These are phyloP conservation scores for Phoebastria nigripes DNA, from an alignment of 2,797 vertebrate species.

Conservation along the genomic window DNA sequence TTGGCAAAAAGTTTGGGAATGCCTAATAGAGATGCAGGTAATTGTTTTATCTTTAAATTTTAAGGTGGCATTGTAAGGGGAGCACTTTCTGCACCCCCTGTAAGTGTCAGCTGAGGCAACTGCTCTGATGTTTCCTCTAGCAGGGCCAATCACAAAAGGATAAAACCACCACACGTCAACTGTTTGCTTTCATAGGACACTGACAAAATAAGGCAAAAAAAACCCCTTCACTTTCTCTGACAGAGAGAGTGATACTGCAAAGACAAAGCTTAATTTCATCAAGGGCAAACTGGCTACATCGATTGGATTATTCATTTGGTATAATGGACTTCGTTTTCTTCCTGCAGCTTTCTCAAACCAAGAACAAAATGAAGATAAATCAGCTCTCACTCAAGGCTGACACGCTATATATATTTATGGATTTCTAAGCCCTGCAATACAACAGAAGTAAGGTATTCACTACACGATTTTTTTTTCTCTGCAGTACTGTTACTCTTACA, in stretches of 20 bases:
- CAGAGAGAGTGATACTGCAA: background rate
- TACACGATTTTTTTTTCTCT: background rate
- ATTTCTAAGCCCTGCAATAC: background rate
- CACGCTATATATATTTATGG: conserved; percentile 11
- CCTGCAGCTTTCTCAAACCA: conserved; percentile 50
- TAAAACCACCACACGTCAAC: background rate
- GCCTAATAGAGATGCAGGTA: background rate
- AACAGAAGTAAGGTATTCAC: background rate
- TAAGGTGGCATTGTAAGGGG: background rate
- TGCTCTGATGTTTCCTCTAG: background rate
- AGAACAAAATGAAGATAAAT: conserved; percentile 52
- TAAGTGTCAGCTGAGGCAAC: background rate
- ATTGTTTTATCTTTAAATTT: background rate
- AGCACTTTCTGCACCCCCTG: background rate
- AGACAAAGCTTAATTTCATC: conserved; percentile 55
- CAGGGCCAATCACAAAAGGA: background rate
- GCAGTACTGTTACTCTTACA: background rate
- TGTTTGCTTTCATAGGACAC: background rate
- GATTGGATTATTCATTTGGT: conserved; percentile 60
- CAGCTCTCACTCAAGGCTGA: conserved; percentile 33
- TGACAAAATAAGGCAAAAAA: background rate
- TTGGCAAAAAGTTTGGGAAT: background rate
- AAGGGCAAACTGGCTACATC: conserved; percentile 56
- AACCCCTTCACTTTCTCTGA: background rate
- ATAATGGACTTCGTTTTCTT: conserved; percentile 57